These are phyloP conservation scores for Thamnophis elegans DNA, from an alignment of 2,797 vertebrate genomes.

Conservation along the genomic window DNA sequence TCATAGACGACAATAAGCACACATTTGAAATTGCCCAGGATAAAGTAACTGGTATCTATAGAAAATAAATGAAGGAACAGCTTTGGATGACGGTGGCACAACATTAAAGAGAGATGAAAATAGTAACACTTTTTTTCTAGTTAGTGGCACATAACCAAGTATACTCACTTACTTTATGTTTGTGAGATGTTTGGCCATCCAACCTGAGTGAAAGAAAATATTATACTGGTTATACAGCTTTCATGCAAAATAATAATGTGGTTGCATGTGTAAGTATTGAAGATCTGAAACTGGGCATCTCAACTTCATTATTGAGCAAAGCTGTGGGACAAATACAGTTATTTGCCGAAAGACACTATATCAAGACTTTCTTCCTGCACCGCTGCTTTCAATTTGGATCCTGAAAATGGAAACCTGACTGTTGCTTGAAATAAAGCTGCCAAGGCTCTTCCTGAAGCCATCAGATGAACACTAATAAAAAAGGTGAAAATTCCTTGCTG, in stretches of 20 bases:
- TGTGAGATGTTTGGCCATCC: background rate
- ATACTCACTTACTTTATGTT: background rate
- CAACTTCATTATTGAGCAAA: background rate
- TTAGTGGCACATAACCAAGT: background rate
- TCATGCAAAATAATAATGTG: background rate
- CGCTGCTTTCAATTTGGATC: background rate
- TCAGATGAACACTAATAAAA: background rate
- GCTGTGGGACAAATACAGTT: background rate
- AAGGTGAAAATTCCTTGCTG: background rate
- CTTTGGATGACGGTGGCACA: background rate
- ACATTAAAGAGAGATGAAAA: background rate
- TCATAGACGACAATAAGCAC: constrained; percentile 22
- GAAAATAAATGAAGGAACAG: constrained; percentile 25
- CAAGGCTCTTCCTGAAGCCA: background rate
- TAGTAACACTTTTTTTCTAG: background rate
- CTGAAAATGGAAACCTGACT: background rate
- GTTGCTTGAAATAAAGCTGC: background rate
- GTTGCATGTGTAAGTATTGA: background rate
- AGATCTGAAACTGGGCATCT: background rate
- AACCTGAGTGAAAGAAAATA: background rate
- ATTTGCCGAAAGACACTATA: background rate
- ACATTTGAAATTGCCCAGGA: constrained; percentile 21
- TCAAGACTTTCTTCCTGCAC: background rate
- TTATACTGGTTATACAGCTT: background rate
- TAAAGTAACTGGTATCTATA: constrained; percentile 13